A percentile compares a stretch with the other conserved stretches of the same genome.
Conservation (phyloP, 2,113 vertebrate species). For the Thryonomys swinderianus region DNA sequence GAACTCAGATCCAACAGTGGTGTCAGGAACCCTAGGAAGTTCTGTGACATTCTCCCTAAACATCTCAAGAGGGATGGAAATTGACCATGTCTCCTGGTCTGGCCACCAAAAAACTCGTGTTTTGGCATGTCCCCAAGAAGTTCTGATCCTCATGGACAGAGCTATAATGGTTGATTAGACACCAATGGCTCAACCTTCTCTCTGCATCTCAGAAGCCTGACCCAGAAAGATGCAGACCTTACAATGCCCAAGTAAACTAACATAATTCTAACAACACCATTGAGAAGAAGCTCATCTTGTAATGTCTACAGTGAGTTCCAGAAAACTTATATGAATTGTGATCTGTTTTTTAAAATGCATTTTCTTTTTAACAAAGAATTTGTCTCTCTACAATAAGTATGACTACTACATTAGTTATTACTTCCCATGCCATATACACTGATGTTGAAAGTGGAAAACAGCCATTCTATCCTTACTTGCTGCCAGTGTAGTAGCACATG, state of each 20-base stretch:
- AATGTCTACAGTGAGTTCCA: slow-evolving; percentile 43
- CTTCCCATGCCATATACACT: not conserved
- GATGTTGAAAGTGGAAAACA: not conserved
- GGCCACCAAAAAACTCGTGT: not conserved
- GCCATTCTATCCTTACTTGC: not conserved
- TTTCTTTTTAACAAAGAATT: not conserved
- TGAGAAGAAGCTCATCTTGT: not conserved
- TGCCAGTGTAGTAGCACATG: not conserved
- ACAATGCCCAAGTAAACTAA: slow-evolving; percentile 51
- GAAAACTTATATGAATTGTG: not conserved
- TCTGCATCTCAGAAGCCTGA: slow-evolving; percentile 44
- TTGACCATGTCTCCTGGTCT: not conserved
- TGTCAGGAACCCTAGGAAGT: not conserved
- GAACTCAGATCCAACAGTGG: not conserved
- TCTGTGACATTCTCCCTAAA: not conserved
- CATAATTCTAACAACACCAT: not conserved
- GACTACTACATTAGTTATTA: not conserved
- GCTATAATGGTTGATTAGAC: not conserved
- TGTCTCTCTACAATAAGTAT: not conserved
- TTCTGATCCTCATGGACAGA: not conserved
- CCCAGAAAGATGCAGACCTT: not conserved
- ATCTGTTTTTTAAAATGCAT: not conserved
- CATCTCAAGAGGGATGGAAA: not conserved
- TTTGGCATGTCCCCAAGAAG: fast-evolving
- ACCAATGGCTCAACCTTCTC: not conserved